A percentile compares a stretch with the other conserved stretches of the same genome.
Conservation (phyloP, 2,797 vertebrate genomes). For the Pyrrhura leucotis region DNA sequence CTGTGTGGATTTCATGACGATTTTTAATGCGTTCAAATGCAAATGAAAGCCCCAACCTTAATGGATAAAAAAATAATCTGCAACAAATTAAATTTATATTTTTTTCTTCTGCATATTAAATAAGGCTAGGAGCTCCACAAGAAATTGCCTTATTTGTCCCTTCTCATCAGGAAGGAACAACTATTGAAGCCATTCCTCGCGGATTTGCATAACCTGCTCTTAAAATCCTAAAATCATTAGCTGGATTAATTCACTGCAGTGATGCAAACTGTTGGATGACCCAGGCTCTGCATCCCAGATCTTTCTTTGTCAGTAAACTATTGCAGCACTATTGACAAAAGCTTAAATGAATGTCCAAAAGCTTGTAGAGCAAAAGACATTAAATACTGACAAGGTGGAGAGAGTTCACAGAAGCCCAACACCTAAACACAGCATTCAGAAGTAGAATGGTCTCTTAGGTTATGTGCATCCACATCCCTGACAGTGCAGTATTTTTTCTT, state of each 20-base stretch:
- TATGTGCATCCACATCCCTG: too few species aligned
- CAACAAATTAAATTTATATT: not conserved
- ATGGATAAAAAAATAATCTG: not conserved
- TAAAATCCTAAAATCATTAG: not conserved
- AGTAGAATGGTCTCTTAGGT: accelerated
- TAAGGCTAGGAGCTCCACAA: not conserved
- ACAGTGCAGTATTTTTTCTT: not conserved
- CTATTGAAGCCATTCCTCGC: not conserved
- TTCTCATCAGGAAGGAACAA: not conserved
- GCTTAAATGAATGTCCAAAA: not conserved
- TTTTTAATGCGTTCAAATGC: not conserved
- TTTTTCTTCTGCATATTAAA: not conserved
- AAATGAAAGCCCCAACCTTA: accelerated
- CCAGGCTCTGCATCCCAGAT: not conserved
- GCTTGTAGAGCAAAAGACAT: not conserved
- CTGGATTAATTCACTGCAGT: not conserved
- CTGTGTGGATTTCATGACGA: not conserved
- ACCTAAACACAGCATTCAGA: not conserved
- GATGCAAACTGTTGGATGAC: not conserved
- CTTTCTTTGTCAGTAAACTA: not conserved
- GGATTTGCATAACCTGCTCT: not conserved
- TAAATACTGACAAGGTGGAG: not conserved
- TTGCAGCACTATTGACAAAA: not conserved
- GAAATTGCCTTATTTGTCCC: not conserved
- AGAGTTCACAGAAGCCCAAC: not conserved